A percentile compares a stretch with the other conserved stretches of the same genome.
These are phyloP conservation scores for Tragopan temminckii DNA, from an alignment of 2,797 vertebrate genomes.

Conservation along the genomic window DNA sequence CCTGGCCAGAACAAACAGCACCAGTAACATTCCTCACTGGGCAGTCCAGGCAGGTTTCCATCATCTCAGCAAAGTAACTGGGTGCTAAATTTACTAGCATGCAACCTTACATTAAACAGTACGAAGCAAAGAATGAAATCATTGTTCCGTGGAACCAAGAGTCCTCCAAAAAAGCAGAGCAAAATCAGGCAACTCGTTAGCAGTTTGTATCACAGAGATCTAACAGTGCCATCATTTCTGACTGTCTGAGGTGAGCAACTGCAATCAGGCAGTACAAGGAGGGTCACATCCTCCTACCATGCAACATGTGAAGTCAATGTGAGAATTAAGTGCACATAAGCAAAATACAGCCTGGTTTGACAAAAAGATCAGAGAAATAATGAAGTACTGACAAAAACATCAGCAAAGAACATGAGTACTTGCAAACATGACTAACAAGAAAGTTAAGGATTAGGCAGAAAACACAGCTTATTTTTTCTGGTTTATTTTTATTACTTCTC, in stretches of 20 bases:
- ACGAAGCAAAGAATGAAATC: neutral
- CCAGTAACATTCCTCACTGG: constrained; percentile 18
- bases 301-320: neutral
- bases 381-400: constrained; percentile 8
- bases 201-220: neutral
- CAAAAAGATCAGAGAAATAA: neutral
- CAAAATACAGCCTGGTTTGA: neutral
- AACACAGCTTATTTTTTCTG: neutral
- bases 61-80: constrained; percentile 9
- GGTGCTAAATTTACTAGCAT: constrained; percentile 40
- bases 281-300: neutral
- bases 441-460: constrained; percentile 2
- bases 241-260: neutral
- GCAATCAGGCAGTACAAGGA: neutral
- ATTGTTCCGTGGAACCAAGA: neutral
- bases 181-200: neutral
- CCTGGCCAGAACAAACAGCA: constrained; percentile 1
- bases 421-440: constrained; percentile 20
- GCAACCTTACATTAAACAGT: constrained; percentile 26
- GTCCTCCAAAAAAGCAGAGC: neutral
- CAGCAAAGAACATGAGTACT: neutral
- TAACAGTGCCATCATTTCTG: neutral
- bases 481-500: constrained; percentile 27
- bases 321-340: constrained; percentile 5
- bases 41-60: constrained; percentile 25